Percentiles rank a stretch among this genome's conserved stretches.
Conservation (phyloP, 2,113 vertebrate genomes). For the Etia nguti region DNA sequence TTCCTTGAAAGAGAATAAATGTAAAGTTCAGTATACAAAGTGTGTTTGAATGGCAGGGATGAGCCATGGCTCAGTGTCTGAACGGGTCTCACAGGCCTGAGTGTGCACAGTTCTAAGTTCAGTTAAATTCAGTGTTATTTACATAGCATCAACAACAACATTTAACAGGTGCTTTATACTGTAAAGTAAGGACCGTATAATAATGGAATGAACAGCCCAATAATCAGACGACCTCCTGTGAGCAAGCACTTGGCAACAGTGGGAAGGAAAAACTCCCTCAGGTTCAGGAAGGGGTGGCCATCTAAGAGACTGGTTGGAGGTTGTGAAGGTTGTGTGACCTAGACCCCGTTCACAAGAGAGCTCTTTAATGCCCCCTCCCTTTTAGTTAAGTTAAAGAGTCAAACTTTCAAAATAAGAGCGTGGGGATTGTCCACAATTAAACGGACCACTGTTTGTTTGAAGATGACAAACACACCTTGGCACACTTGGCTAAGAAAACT, state of each 20-base stretch:
- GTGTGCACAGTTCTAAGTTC: neutral
- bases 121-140: neutral
- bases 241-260: too few species aligned
- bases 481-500: neutral
- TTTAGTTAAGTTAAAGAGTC: neutral
- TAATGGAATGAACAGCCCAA: too few species aligned
- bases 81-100: too few species aligned
- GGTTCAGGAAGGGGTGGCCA: neutral
- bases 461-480: neutral
- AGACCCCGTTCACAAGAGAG: neutral
- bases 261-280: too few species aligned
- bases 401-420: neutral
- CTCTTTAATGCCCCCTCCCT: neutral
- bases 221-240: too few species aligned
- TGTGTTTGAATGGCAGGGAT: too few species aligned
- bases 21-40: too few species aligned
- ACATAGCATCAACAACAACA: neutral
- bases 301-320: neutral
- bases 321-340: neutral
- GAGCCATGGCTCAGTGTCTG: too few species aligned
- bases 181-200: neutral
- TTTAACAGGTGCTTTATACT: neutral
- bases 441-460: neutral
- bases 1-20: too few species aligned
- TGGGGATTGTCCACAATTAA: neutral